Conservation (phyloP, 2,888 invertebrate species). For the Lysandra coridon region DNA sequence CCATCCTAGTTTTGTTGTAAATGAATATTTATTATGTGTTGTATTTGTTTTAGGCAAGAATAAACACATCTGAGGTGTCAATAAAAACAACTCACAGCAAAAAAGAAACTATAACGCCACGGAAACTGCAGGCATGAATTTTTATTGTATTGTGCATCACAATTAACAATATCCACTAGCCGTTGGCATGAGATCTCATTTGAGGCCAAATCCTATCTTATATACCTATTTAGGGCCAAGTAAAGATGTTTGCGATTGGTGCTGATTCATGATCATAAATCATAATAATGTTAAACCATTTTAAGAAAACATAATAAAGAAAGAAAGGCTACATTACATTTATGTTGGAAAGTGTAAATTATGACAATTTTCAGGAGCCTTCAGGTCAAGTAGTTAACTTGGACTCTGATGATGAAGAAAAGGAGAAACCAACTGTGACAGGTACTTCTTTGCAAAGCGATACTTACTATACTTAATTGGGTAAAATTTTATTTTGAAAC, state of each 20-base stretch:
- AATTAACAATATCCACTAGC: too few species aligned
- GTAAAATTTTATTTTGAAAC: too few species aligned
- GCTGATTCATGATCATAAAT: background rate
- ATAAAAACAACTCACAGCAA: conserved; percentile 46
- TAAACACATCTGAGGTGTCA: conserved; percentile 52
- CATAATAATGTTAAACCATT: background rate
- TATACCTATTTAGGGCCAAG: background rate
- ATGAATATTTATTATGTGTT: background rate
- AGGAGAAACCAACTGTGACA: background rate
- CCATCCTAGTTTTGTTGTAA: too few species aligned
- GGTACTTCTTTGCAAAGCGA: background rate
- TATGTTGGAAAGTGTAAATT: too few species aligned
- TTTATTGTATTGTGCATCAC: background rate
- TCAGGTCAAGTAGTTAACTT: conserved; percentile 54
- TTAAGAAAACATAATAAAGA: background rate
- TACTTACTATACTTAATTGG: background rate
- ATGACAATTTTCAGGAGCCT: conserved; percentile 53
- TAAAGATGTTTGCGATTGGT: background rate
- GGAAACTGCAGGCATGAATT: background rate
- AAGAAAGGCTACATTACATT: background rate
- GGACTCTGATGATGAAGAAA: conserved; percentile 79
- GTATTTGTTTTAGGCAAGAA: conserved; percentile 43
- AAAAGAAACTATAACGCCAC: background rate
- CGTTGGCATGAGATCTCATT: too few species aligned
- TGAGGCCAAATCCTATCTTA: background rate